Conservation (phyloP, 2,797 vertebrate genomes). For the Chloroceryle inda region DNA sequence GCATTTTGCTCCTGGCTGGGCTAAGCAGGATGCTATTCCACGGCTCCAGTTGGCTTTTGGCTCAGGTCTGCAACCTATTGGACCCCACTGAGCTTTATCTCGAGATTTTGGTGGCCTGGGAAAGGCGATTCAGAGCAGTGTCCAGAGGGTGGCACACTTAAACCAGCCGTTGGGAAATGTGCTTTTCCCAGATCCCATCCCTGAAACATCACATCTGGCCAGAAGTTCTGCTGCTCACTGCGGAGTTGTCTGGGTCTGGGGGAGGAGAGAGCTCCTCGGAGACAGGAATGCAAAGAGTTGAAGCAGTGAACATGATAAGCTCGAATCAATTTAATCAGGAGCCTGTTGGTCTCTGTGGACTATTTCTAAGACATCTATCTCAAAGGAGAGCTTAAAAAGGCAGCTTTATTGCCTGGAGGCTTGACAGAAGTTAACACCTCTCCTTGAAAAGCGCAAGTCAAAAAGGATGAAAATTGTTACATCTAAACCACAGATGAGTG, state of each 20-base stretch:
- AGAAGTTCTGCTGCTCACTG: background rate
- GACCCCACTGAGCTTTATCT: background rate
- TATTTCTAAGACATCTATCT: constrained; percentile 36
- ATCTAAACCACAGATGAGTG: background rate
- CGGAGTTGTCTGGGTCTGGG: background rate
- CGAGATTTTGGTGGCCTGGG: background rate
- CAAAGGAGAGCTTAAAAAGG: constrained; percentile 63
- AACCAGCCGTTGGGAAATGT: background rate
- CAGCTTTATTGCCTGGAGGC: constrained; percentile 62
- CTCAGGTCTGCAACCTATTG: rapidly evolving
- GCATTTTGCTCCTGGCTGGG: background rate
- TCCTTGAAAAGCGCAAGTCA: constrained; percentile 62
- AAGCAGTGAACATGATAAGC: background rate
- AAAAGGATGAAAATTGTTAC: constrained; percentile 32
- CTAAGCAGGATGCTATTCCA: background rate
- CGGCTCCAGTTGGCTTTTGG: background rate
- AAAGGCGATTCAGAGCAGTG: background rate
- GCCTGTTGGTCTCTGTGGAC: background rate
- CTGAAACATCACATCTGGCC: background rate
- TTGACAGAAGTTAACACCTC: constrained; percentile 60
- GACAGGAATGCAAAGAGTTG: background rate
- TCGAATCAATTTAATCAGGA: constrained; percentile 4
- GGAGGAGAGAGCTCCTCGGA: background rate
- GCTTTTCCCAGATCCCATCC: background rate
- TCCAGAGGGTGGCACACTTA: background rate